A percentile compares a stretch with the other conserved stretches of the same genome.
phyloP scores from a whole-genome alignment of 2,113 vertebrate genomes.

The Morone saxatilis region DNA sequence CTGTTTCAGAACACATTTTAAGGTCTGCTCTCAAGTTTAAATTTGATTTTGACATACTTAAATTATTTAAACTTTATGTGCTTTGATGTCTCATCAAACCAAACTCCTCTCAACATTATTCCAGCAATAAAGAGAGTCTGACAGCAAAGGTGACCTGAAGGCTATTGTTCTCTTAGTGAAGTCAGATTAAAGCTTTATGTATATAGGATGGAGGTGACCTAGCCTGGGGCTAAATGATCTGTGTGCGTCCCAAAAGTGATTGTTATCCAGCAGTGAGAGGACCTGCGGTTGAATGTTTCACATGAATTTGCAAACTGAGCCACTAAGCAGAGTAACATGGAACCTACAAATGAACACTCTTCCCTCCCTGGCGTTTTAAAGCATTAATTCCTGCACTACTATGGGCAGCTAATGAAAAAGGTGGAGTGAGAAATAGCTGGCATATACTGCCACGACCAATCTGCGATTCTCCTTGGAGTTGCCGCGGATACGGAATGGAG shows the following conservation, averaged over 20 bases:
- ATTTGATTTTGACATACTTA: constrained; percentile 28
- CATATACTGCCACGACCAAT: constrained; percentile 19
- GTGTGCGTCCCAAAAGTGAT: constrained; percentile 61
- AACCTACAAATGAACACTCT: constrained; percentile 37
- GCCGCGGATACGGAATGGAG: neutral
- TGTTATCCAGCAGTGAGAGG: constrained; percentile 55
- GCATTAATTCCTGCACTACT: constrained; percentile 29
- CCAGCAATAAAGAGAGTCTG: constrained; percentile 44
- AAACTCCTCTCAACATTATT: constrained; percentile 33
- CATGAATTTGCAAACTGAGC: constrained; percentile 46
- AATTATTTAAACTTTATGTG: constrained; percentile 45
- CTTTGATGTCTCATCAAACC: constrained; percentile 68
- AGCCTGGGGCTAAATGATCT: constrained; percentile 62
- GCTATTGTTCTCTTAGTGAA: constrained; percentile 50
- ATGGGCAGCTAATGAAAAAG: constrained; percentile 49
- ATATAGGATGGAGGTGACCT: constrained; percentile 61
- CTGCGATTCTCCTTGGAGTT: constrained; percentile 38
- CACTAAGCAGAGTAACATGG: constrained; percentile 21
- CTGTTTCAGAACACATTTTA: constrained; percentile 16
- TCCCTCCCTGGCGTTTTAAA: constrained; percentile 37
- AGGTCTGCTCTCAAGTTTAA: constrained; percentile 14
- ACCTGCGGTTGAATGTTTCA: constrained; percentile 52
- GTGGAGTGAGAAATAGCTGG: constrained; percentile 14
- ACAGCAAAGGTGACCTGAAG: constrained; percentile 71
- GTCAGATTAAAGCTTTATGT: constrained; percentile 67